Evolutionary conservation across 2,797 vertebrate species (phyloP), one percentile per base, ranked within the genome.

Genomic region (Pteropus rufus): DNA sequence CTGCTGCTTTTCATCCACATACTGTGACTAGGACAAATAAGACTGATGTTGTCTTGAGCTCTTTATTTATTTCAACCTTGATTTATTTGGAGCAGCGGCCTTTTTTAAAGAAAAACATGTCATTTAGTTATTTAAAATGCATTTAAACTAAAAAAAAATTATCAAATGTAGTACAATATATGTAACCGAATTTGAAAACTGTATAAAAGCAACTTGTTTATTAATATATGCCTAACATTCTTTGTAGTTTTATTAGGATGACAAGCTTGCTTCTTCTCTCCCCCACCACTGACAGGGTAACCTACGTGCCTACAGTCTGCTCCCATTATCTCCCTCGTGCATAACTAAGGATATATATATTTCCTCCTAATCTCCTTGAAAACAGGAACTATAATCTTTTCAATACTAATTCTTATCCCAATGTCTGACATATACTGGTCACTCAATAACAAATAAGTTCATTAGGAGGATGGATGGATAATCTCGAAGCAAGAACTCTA

Each of bases 41-140:
- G 98, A 99, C 98, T 97, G 98, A 98, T 98, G 96, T 49, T 49
- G 98, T 98, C 98, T 98, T 98, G 98, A 99, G 98, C 98, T 98
- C 98, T 98, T 98, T 98, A 96, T 98, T 98, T 98, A 97, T 98
- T 98, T 98, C 98, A 98, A 98, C 97, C 96, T 95, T 98, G 98
- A 98, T 98, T 98, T 98, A 97, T 97, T 98, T 98, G 98, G 99
- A 98, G 98, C 97, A 97, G 97, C 99, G 98, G 97, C 98, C 98
- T 98, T 98, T 98, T 99, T 98, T 98, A 98, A 98, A 72, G 77
- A 84, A 97, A 97, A 98, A 98, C 97, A 97, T 98, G 98, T 99
- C 98, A 98, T 98, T 98, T 99, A 98, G 98, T 98, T 98, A 98
- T 98, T 97, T 98, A 97, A 98, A 98, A 99, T 97, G 97, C 98